Conservation (phyloP, 2,888 invertebrate genomes). For the Cactoblastis cactorum region DNA sequence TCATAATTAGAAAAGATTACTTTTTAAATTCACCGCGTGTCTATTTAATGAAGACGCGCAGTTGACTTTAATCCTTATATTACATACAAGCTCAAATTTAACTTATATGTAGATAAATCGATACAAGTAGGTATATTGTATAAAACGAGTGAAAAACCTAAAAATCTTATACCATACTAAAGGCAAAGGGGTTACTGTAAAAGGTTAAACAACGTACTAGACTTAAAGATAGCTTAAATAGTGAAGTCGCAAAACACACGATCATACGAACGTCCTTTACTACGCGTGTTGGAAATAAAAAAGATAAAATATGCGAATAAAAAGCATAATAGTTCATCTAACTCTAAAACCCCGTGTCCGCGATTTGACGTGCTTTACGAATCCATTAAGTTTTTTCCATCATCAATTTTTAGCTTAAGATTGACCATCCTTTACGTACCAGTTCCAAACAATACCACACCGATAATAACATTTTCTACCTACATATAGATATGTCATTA, state of each 20-base stretch:
- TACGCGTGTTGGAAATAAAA: constrained; percentile 16
- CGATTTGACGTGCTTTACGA: constrained; percentile 4
- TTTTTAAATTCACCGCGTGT: constrained; percentile 40
- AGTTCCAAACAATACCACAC: constrained; percentile 49
- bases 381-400: constrained; percentile 5
- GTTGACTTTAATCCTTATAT: constrained; percentile 43
- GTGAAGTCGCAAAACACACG: constrained; percentile 43
- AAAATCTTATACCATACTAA: constrained; percentile 69
- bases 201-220: constrained; percentile 69
- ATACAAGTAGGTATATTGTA: constrained; percentile 73
- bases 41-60: constrained; percentile 40
- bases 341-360: not conserved
- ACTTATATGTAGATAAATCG: constrained; percentile 69
- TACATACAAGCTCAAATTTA: constrained; percentile 77
- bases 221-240: constrained; percentile 76
- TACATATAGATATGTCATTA: constrained; percentile 76
- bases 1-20: constrained; percentile 34
- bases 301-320: constrained; percentile 16
- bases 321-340: constrained; percentile 1
- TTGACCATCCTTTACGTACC: constrained; percentile 34
- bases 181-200: constrained; percentile 71
- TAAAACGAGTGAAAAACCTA: constrained; percentile 79
- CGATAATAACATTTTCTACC: constrained; percentile 67
- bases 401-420: constrained; percentile 15
- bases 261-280: constrained; percentile 20